These are phyloP conservation scores for Abscondita cerata DNA, from an alignment of 2,888 invertebrate species.

Conservation along the genomic window DNA sequence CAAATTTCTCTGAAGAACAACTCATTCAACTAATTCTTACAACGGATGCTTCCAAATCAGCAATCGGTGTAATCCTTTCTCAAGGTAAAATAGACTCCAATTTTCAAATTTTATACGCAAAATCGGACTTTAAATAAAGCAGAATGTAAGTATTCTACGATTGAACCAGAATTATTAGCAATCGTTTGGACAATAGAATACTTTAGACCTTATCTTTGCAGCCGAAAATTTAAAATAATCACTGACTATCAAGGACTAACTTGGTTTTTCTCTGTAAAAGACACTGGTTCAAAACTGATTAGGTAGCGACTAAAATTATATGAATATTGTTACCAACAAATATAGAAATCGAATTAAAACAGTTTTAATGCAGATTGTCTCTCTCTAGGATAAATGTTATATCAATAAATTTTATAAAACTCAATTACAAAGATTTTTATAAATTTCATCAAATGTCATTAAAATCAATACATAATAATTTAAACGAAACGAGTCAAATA, in stretches of 20 bases:
- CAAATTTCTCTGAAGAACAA: neutral
- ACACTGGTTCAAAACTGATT: neutral
- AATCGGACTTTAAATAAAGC: neutral
- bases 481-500: no score
- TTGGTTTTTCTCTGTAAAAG: no score
- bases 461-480: no score
- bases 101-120: neutral
- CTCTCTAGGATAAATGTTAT: neutral
- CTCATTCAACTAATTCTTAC: neutral
- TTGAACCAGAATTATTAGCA: constrained; percentile 48
- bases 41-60: neutral
- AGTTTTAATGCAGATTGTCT: no score
- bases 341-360: neutral
- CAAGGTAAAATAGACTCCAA: neutral
- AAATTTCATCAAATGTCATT: neutral
- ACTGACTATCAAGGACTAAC: neutral
- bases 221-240: neutral
- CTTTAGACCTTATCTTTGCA: no score
- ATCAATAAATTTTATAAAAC: neutral
- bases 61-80: neutral
- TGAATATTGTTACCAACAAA: neutral
- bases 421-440: neutral
- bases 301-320: neutral
- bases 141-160: neutral
- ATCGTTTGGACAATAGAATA: constrained; percentile 52